Evolutionary conservation across 2,113 vertebrate species (phyloP).

Genomic region (Saimiri boliviensis): DNA sequence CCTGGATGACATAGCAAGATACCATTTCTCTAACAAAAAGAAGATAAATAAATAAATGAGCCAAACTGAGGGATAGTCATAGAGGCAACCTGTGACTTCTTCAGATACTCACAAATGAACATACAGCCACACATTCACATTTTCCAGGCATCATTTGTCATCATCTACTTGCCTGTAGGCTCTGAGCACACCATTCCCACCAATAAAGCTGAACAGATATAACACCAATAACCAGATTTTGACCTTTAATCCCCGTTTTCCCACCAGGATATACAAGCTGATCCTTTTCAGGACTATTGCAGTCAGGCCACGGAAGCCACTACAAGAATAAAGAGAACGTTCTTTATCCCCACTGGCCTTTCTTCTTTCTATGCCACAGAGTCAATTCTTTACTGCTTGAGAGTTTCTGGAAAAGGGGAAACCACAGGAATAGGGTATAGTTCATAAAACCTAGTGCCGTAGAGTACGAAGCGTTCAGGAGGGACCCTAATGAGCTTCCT

Average conservation of each 20-base stretch:
- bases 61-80: background rate
- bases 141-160: background rate
- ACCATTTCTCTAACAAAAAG: background rate
- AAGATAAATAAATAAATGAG: background rate
- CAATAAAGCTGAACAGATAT: background rate
- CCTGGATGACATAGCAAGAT: background rate
- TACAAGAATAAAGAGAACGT: background rate
- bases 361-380: background rate
- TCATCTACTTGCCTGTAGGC: background rate
- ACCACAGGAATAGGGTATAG: background rate
- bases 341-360: background rate
- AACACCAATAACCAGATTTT: background rate
- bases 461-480: background rate
- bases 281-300: background rate
- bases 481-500: background rate
- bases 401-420: background rate
- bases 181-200: background rate
- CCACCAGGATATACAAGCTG: background rate
- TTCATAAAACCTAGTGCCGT: background rate
- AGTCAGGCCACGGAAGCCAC: background rate
- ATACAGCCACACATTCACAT: fast-evolving
- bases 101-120: background rate
- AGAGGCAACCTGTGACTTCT: background rate
- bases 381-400: background rate
- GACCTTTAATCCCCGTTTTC: background rate